Evolutionary conservation across 2,797 vertebrate species (phyloP), one percentile per base, ranked within the genome.

Genomic region (Fundulus diaphanus): DNA sequence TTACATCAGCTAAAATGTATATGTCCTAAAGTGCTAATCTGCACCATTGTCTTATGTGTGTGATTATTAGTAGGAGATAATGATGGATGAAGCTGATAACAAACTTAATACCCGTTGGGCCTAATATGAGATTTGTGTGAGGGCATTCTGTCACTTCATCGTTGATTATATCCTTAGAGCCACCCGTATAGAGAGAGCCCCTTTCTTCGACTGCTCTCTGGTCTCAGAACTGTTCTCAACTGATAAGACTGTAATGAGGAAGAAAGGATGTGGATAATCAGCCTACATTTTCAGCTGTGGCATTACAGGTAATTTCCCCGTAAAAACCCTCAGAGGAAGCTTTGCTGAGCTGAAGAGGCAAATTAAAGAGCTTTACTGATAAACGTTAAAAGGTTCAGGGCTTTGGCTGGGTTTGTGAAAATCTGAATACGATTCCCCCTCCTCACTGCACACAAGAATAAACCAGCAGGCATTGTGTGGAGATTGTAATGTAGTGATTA

Each of bases 311-410:
- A 93, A 94, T 95, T 94, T 93, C 81, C 81, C 88, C 78, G 72
- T 78, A 81, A 93, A 93, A 90, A 85, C 90, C 91, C 88, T 89
- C 79, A 80, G 89, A 91, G 85, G 84, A 92, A 84, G 89, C 89
- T 89, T 86, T 79, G 81, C 71, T 3, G 78, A 87, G 89, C 88
- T 94, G 90, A 94, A 93, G 91, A 90, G 86, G 88, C 88, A 89
- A 90, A 93, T 94, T 94, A 93, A 94, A 94, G 88, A 93, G 91
- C 92, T 93, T 93, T 90, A 81, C 90, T 89, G 94, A 94, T 94
- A 94, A 94, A 92, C 65, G 85, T 88, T 92, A 91, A 94, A 94
- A 88, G 84, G 92, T 92, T 92, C 83, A 85, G 83, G 85, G 93
- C 89, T 89, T 85, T 42, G 8, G 81, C 85, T 82, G 68, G 85